Evolutionary conservation across 2,113 vertebrate genomes (phyloP).

Genomic region (Syrmaticus mikado): DNA sequence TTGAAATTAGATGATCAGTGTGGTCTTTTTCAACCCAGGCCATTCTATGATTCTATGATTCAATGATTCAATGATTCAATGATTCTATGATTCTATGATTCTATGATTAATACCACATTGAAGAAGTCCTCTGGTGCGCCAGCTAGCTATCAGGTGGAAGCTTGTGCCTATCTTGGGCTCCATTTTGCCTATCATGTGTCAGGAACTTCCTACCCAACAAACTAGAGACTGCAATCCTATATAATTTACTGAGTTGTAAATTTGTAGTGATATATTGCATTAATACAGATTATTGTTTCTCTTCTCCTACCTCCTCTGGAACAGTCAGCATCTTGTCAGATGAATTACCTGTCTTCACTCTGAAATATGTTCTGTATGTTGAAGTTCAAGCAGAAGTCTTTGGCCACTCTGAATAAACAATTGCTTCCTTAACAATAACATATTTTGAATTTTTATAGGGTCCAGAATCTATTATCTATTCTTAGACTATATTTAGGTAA

Average conservation of each 20-base stretch:
- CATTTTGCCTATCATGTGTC: neutral
- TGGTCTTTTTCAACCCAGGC: too few relatives aligned
- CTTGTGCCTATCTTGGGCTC: neutral
- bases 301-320: neutral
- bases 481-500: neutral
- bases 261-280: neutral
- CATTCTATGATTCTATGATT: too few relatives aligned
- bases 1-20: too few relatives aligned
- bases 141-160: neutral
- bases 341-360: neutral
- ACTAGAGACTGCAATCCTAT: neutral
- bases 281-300: neutral
- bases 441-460: neutral
- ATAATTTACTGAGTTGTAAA: neutral
- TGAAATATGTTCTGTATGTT: neutral
- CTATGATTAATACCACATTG: neutral
- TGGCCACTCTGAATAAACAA: rapidly evolving
- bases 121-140: neutral
- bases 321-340: neutral
- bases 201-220: neutral
- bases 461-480: neutral
- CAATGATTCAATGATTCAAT: too few relatives aligned
- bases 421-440: neutral
- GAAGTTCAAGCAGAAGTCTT: neutral
- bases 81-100: too few relatives aligned